phyloP scores from a whole-genome alignment of 2,888 invertebrate genomes.

The Limenitis camilla region DNA sequence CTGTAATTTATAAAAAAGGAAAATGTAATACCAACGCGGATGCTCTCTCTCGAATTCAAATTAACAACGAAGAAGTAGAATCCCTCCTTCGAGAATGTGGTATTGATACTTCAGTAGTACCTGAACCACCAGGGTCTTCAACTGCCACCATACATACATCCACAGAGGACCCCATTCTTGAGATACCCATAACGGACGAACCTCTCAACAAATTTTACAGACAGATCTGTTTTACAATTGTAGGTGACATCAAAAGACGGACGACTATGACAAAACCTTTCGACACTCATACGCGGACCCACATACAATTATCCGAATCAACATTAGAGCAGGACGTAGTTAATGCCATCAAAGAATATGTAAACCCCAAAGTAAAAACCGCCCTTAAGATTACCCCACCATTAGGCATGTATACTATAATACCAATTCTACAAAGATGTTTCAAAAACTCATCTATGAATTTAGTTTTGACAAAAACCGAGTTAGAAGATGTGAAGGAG shows the following conservation, averaged over 20 bases:
- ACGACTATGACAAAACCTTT: slow-evolving; percentile 17
- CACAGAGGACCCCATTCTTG: slow-evolving; percentile 4
- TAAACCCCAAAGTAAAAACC: not conserved
- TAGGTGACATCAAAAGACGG: slow-evolving; percentile 14
- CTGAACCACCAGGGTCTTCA: no score
- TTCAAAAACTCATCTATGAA: slow-evolving; percentile 28
- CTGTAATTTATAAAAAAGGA: no score
- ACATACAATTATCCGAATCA: not conserved
- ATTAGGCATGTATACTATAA: not conserved
- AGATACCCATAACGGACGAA: slow-evolving; percentile 12
- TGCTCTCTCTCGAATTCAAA: no score
- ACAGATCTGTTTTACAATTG: slow-evolving; percentile 7
- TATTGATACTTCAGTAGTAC: no score
- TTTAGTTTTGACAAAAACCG: slow-evolving; percentile 22
- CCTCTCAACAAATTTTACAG: slow-evolving; percentile 13
- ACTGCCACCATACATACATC: no score
- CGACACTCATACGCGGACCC: slow-evolving; percentile 16
- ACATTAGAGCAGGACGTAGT: not conserved
- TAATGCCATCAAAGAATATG: not conserved
- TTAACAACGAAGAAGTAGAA: no score
- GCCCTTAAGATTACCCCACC: not conserved
- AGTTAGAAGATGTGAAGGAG: slow-evolving; percentile 26
- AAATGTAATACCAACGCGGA: no score
- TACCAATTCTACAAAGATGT: slow-evolving; percentile 1
- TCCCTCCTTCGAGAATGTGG: no score